Conservation (phyloP, 1,140 invertebrate genomes). For the Danaus melanippus region DNA sequence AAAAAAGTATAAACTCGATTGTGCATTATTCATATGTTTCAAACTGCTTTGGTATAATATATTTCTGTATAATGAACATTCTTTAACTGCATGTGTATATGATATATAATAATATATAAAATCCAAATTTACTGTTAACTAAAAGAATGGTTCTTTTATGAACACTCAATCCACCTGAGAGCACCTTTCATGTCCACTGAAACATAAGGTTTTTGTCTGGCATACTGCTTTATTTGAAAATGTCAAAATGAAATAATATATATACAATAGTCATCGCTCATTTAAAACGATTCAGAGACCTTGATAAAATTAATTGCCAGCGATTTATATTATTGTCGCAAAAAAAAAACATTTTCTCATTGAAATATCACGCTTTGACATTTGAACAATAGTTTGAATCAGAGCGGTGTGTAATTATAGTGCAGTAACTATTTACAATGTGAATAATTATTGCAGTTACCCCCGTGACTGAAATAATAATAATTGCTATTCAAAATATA, state of each 20-base stretch:
- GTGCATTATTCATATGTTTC: no score
- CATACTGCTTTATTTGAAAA: neutral
- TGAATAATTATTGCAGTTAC: constrained; percentile 54
- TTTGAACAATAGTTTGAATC: constrained; percentile 66
- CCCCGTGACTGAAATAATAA: constrained; percentile 54
- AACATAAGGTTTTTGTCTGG: no score
- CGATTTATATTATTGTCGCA: constrained; percentile 32
- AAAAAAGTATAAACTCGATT: no score
- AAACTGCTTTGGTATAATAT: no score
- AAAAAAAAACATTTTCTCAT: constrained; percentile 42
- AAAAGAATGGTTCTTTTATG: no score
- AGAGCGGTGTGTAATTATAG: constrained; percentile 52
- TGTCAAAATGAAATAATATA: neutral
- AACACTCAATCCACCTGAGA: no score
- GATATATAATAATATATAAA: no score
- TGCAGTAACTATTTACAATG: constrained; percentile 64
- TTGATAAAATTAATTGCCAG: constrained; percentile 32
- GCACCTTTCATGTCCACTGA: no score
- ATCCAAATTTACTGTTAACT: no score
- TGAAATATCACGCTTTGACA: constrained; percentile 36
- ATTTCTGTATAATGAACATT: no score
- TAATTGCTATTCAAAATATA: constrained; percentile 47
- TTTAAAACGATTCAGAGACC: constrained; percentile 16
- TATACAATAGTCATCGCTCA: constrained; percentile 11
- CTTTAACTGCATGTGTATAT: no score